These are phyloP conservation scores for Bactericera cockerelli DNA, from an alignment of 1,140 invertebrate genomes.

Conservation along the genomic window DNA sequence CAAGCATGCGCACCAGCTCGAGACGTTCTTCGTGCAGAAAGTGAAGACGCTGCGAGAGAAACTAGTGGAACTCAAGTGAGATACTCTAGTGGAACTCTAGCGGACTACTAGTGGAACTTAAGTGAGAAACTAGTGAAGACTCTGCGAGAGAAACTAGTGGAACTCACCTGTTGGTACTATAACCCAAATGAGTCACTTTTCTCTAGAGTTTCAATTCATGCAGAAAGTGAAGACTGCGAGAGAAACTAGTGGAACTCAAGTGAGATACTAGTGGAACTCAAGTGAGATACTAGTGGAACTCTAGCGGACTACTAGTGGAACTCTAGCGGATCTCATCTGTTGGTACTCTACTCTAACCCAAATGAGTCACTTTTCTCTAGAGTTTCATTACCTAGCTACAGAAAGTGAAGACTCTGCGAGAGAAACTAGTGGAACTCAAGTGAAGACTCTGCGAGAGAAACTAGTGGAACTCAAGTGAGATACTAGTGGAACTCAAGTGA, in stretches of 20 bases:
- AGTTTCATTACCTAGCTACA: slow-evolving; percentile 89
- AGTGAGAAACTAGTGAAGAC: slow-evolving; percentile 69
- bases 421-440: slow-evolving; percentile 48
- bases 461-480: slow-evolving; percentile 37
- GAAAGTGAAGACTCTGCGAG: slow-evolving; percentile 69
- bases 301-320: too few species aligned
- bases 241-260: slow-evolving; percentile 48
- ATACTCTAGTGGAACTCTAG: too few species aligned
- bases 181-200: slow-evolving; percentile 90
- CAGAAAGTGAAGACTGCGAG: slow-evolving; percentile 75
- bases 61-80: slow-evolving; percentile 37
- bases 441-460: slow-evolving; percentile 60
- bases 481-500: too few species aligned
- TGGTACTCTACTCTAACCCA: slow-evolving; percentile 91
- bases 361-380: slow-evolving; percentile 89
- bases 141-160: slow-evolving; percentile 62
- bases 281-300: too few species aligned
- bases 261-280: too few species aligned
- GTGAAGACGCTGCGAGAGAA: slow-evolving; percentile 71
- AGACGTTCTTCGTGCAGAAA: slow-evolving; percentile 90
- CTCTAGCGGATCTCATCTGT: too few species aligned
- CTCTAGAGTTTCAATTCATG: slow-evolving; percentile 88
- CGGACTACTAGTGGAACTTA: too few species aligned
- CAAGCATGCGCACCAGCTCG: slow-evolving; percentile 84
- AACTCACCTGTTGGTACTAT: slow-evolving; percentile 87